Conservation (phyloP, 2,797 vertebrate species). For the Neopelma chrysocephalum region DNA sequence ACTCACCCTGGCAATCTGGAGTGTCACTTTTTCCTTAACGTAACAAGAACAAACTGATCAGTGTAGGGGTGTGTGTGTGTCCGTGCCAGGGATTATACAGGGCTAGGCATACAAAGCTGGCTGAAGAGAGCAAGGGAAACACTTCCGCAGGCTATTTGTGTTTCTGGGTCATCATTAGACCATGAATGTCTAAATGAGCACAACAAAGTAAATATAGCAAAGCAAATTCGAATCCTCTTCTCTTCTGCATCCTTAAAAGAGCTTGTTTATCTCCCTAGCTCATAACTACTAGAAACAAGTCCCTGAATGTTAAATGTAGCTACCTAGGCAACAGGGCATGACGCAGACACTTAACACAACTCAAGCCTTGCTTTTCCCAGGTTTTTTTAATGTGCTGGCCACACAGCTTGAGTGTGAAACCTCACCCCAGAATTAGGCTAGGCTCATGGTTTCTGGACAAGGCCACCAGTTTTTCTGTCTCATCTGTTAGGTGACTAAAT, state of each 20-base stretch:
- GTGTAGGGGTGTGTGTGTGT: background rate
- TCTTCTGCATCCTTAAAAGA: background rate
- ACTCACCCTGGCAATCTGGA: background rate
- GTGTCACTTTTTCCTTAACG: accelerated
- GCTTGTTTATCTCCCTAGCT: background rate
- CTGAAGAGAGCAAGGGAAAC: background rate
- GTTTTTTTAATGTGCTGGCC: background rate
- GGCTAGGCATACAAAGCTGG: background rate
- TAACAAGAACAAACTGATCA: accelerated
- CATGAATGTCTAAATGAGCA: background rate
- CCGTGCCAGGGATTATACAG: background rate
- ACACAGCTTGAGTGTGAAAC: background rate
- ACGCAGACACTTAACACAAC: background rate
- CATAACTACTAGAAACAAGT: conserved; percentile 13
- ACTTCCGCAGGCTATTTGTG: background rate
- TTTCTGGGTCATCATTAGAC: background rate
- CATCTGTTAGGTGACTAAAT: background rate
- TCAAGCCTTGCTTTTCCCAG: background rate
- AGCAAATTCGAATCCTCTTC: background rate
- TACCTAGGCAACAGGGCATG: conserved; percentile 38
- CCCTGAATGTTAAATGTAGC: background rate
- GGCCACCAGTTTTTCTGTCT: background rate
- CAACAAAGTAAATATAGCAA: background rate
- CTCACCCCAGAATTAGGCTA: background rate
- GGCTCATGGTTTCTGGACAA: background rate